Evolutionary conservation across 2,797 vertebrate species (phyloP).

Genomic region (Myoxocephalus aenaeus): DNA sequence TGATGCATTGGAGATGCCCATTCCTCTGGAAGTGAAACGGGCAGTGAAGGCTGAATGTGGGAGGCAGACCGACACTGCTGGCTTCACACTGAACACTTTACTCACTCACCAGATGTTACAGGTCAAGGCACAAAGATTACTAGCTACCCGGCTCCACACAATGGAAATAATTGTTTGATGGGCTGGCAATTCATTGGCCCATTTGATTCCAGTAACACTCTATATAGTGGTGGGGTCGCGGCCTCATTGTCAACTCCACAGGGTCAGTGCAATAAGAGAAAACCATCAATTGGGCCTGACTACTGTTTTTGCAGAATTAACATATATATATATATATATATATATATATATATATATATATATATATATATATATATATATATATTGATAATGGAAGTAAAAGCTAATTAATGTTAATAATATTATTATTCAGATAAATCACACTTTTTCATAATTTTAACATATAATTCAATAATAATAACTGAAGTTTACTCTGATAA

Average conservation of each 20-base stretch:
- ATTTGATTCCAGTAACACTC: conserved; percentile 64
- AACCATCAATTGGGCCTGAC: conserved; percentile 35
- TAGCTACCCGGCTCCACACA: conserved; percentile 54
- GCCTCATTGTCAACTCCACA: conserved; percentile 45
- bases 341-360: too few relatives aligned
- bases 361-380: too few relatives aligned
- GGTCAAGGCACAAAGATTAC: conserved; percentile 52
- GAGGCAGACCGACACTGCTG: conserved; percentile 48
- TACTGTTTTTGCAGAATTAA: background rate
- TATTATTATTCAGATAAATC: too few relatives aligned
- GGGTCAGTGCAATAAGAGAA: conserved; percentile 38
- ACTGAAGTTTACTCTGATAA: background rate
- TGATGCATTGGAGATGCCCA: conserved; percentile 75
- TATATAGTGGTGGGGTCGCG: conserved; percentile 40
- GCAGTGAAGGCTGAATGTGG: conserved; percentile 56
- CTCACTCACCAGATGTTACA: conserved; percentile 75
- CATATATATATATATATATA: too few relatives aligned
- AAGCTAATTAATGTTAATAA: too few relatives aligned
- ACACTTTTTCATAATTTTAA: conserved; percentile 11
- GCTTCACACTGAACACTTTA: conserved; percentile 58
- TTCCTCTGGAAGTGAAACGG: conserved; percentile 64
- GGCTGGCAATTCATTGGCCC: conserved; percentile 64
- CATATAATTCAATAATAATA: background rate
- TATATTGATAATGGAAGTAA: too few relatives aligned
- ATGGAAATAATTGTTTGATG: conserved; percentile 70